phyloP scores from a whole-genome alignment of 2,113 vertebrate genomes.

The Sorex fumeus region DNA sequence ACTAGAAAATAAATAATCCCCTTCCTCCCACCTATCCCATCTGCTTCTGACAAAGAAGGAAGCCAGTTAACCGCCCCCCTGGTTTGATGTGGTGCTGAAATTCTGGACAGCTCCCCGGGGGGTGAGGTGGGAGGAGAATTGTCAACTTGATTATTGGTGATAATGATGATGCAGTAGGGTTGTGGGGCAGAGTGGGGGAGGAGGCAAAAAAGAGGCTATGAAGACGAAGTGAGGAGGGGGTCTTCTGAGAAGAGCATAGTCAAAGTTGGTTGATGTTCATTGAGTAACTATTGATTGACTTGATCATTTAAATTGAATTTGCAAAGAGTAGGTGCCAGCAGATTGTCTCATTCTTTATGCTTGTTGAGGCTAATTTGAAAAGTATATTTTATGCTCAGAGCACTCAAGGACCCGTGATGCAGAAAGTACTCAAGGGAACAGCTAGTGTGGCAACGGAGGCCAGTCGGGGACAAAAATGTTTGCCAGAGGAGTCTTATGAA shows the following conservation, averaged over 20 bases:
- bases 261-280: constrained; percentile 48
- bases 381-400: constrained; percentile 48
- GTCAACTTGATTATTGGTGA: constrained; percentile 41
- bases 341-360: constrained; percentile 24
- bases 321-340: constrained; percentile 20
- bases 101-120: constrained; percentile 52
- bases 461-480: not conserved
- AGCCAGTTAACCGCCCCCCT: constrained; percentile 5
- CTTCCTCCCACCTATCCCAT: constrained; percentile 76
- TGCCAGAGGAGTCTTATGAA: constrained; percentile 40
- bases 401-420: not conserved
- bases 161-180: not conserved
- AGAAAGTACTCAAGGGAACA: constrained; percentile 16
- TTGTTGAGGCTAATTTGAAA: constrained; percentile 67
- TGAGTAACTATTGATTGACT: constrained; percentile 58
- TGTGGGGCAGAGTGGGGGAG: not conserved
- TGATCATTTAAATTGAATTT: constrained; percentile 75
- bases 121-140: not conserved
- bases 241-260: constrained; percentile 15
- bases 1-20: constrained; percentile 77
- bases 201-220: not conserved
- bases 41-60: constrained; percentile 79
- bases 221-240: constrained; percentile 33
- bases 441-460: constrained; percentile 4
- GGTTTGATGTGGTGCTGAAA: constrained; percentile 63